phyloP scores from a whole-genome alignment of 1,140 invertebrate genomes.

The Parasteatoda tepidariorum region DNA sequence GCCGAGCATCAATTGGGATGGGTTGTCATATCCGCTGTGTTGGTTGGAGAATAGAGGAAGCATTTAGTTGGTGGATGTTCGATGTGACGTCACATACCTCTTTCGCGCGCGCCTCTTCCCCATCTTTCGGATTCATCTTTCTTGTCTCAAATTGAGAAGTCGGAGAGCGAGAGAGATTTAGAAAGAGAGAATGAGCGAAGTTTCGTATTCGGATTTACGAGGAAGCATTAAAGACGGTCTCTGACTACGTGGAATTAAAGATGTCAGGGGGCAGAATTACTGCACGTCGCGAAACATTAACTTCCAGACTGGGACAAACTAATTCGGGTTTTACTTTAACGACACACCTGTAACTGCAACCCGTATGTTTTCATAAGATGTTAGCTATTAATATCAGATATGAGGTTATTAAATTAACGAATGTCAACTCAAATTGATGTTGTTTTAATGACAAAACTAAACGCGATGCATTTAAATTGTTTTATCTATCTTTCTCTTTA shows the following conservation, averaged over 20 bases:
- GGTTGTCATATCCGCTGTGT: constrained; percentile 58
- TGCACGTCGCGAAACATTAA: neutral
- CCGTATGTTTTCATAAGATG: too few relatives aligned
- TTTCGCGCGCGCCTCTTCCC: neutral
- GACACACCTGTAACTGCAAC: neutral
- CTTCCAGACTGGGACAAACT: neutral
- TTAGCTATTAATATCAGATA: too few relatives aligned
- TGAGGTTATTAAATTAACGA: too few relatives aligned
- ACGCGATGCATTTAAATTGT: too few relatives aligned
- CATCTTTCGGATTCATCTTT: constrained; percentile 5
- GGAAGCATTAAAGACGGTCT: neutral
- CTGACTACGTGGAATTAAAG: neutral
- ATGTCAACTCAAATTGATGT: too few relatives aligned
- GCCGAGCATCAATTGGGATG: constrained; percentile 55
- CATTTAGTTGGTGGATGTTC: constrained; percentile 50
- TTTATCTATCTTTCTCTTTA: too few relatives aligned
- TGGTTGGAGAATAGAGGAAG: constrained; percentile 57
- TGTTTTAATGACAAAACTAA: too few relatives aligned
- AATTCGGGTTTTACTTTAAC: neutral
- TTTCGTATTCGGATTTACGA: neutral
- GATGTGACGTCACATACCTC: constrained; percentile 38
- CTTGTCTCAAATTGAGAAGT: constrained; percentile 4
- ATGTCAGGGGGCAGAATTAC: neutral
- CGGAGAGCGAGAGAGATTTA: neutral
- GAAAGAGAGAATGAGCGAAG: neutral